These are phyloP conservation scores for Agapostemon virescens DNA, from an alignment of 2,888 invertebrate species.

Conservation along the genomic window DNA sequence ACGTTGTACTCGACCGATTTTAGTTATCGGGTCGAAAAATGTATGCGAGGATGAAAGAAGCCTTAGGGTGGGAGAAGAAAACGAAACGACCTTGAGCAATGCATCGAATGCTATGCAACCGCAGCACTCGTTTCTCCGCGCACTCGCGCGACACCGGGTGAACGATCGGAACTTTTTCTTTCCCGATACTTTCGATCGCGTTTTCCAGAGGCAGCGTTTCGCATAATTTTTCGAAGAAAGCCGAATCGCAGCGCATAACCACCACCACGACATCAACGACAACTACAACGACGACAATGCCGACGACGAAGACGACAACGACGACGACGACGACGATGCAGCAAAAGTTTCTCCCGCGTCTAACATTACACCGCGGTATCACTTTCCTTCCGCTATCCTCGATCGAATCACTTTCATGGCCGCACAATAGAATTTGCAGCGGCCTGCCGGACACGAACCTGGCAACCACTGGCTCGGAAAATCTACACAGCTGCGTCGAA, in stretches of 20 bases:
- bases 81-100: not conserved
- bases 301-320: not conserved
- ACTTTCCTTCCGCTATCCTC: constrained; percentile 51
- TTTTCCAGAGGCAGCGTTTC: constrained; percentile 11
- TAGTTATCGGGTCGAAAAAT: too few relatives aligned
- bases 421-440: constrained; percentile 33
- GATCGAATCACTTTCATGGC: constrained; percentile 54
- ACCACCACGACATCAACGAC: not conserved
- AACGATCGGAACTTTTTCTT: constrained; percentile 1
- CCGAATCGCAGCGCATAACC: constrained; percentile 32
- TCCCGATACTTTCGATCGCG: constrained; percentile 28
- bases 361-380: constrained; percentile 42
- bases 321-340: constrained; percentile 3
- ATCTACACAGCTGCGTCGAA: constrained; percentile 25
- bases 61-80: not conserved
- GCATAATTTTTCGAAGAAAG: constrained; percentile 55
- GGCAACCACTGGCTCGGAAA: constrained; percentile 30
- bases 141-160: not conserved
- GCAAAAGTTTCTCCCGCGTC: constrained; percentile 46
- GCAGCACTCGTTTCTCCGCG: not conserved
- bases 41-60: not conserved
- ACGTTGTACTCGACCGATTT: too few relatives aligned
- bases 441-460: constrained; percentile 19
- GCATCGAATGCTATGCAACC: not conserved
- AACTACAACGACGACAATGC: too few relatives aligned